Evolutionary conservation across 35 echinoderm and acorn worm species (phyloP), one percentile per base, ranked within the genome.

Genomic region (Strongylocentrotus purpuratus): DNA sequence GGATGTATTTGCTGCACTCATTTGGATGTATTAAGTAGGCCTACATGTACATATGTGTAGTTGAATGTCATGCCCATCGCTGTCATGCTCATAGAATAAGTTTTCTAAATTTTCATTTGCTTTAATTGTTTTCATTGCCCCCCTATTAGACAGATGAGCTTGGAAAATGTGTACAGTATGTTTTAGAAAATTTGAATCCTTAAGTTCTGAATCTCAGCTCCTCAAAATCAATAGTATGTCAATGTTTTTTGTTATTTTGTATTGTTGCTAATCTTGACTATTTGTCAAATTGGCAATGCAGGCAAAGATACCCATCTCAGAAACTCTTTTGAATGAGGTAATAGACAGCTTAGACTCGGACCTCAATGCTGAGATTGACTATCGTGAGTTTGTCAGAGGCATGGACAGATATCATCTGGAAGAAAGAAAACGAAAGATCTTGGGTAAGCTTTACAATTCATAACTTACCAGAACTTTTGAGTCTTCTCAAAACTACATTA

Each of bases 281-380:
- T 45, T 85, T 55, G 32, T 25, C 47, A 78, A 28, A 78, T 78
- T 78, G 65, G 65, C 65, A 78, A 78, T 78, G 65, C 71, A 99
- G 98, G 98, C 97, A 32, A 88, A 94, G 46, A 99, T 99, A 10
- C 97, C 97, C 32, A 88, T 99, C 70, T 97, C 98, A 47, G 94
- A 95, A 46, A 33, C 88, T 13, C 71, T 98, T 9, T 94, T 99
- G 28, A 95, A 97, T 50, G 98, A 99, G 61, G 58, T 98, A 0
- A 93, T 99, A 31, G 94, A 99, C 93, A 96, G 90, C 92, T 92
- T 99, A 32, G 98, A 99, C 45, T 85, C 92, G 32, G 97, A 99
- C 91, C 90, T 48, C 46, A 97, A 97, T 95, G 95, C 96, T 17
- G 88, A 95, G 86, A 95, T 99, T 47, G 97, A 99, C 94, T 99